Conservation (phyloP, 2,113 vertebrate genomes). For the Passer domesticus region DNA sequence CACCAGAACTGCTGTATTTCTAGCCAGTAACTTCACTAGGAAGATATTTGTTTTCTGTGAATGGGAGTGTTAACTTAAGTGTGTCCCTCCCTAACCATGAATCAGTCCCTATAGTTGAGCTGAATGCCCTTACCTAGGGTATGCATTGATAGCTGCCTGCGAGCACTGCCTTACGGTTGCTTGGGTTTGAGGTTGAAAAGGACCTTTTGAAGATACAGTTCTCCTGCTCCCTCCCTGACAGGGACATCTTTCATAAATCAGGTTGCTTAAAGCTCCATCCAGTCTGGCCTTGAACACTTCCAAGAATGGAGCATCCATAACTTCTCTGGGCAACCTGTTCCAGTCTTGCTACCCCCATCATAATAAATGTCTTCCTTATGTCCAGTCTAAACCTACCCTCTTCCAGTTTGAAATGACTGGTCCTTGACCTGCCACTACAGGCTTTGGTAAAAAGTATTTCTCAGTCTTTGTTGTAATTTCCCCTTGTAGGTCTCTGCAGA, state of each 20-base stretch:
- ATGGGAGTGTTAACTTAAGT: neutral
- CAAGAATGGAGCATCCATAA: rapidly evolving
- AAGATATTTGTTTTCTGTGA: neutral
- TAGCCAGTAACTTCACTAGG: neutral
- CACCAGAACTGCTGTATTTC: neutral
- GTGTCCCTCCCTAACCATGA: neutral
- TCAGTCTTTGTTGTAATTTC: neutral
- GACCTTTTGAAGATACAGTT: neutral
- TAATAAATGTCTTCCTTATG: neutral
- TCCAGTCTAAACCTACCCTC: neutral
- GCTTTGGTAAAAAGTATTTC: neutral
- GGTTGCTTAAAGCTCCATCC: neutral
- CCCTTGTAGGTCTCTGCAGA: neutral
- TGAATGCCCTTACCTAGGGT: neutral
- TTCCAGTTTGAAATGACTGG: neutral
- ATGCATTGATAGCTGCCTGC: neutral
- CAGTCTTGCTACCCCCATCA: neutral
- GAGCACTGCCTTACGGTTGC: neutral
- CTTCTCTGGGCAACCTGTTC: neutral
- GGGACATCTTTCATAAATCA: neutral
- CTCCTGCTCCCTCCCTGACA: neutral
- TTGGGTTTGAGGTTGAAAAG: neutral
- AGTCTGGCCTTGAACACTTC: neutral
- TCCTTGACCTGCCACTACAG: neutral
- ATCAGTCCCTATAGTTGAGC: neutral